Evolutionary conservation across 2,797 vertebrate species (phyloP).

Genomic region (Onychomys leucogaster): DNA sequence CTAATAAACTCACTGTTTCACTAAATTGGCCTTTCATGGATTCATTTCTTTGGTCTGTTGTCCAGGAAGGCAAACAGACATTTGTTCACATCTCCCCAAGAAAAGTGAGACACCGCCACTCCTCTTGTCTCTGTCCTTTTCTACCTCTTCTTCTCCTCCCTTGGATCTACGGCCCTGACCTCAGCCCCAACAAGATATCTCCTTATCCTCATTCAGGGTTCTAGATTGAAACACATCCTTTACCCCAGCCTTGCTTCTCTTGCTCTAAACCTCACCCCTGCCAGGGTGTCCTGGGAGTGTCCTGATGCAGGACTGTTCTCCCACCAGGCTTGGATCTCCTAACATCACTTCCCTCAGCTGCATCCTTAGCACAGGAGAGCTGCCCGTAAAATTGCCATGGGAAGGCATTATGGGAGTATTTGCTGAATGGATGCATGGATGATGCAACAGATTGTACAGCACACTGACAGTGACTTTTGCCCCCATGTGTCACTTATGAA

Average conservation of each 20-base stretch:
- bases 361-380: background rate
- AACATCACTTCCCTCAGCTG: background rate
- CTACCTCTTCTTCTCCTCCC: no score
- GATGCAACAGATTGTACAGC: background rate
- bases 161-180: background rate
- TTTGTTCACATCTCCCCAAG: background rate
- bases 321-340: background rate
- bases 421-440: background rate
- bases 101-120: background rate
- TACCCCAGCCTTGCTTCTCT: slow-evolving; percentile 88
- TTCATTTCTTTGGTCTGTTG: background rate
- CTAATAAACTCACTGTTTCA: background rate
- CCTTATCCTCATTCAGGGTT: background rate
- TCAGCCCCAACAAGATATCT: background rate
- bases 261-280: slow-evolving; percentile 85
- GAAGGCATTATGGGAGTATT: background rate
- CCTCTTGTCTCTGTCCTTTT: background rate
- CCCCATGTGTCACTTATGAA: background rate
- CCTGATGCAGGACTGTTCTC: background rate
- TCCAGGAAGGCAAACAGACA: background rate
- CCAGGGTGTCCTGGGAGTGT: background rate
- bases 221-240: slow-evolving; percentile 65
- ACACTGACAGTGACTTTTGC: background rate
- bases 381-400: background rate
- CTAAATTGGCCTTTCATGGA: background rate